Percentiles rank a stretch among this genome's conserved stretches.
phyloP scores from a whole-genome alignment of 1,140 invertebrate species.

The Bombus sibiricus region DNA sequence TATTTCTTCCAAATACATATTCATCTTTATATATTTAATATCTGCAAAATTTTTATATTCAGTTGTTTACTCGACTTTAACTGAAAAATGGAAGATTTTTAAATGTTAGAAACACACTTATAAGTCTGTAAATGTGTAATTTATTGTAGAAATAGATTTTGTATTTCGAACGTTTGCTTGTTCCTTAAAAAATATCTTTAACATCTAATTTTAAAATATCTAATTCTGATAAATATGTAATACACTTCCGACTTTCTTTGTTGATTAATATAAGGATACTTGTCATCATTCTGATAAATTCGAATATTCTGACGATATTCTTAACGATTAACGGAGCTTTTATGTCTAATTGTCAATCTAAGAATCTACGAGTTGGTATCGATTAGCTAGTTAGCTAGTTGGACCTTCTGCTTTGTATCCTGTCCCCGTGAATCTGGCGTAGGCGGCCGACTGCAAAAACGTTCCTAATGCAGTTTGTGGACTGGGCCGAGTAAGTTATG shows the following conservation, averaged over 20 bases:
- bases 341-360: not conserved
- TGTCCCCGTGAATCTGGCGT: constrained; percentile 33
- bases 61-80: too few species aligned
- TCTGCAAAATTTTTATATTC: not conserved
- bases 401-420: not conserved
- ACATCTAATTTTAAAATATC: too few species aligned
- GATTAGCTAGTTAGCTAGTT: constrained; percentile 5
- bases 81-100: too few species aligned
- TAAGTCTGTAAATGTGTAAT: too few species aligned
- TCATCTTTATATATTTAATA: not conserved
- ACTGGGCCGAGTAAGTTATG: constrained; percentile 54
- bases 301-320: not conserved
- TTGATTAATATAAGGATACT: not conserved
- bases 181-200: too few species aligned
- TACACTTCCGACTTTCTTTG: not conserved
- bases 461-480: constrained; percentile 53
- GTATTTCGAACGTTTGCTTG: too few species aligned
- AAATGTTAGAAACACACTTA: too few species aligned
- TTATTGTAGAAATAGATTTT: too few species aligned
- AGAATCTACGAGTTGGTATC: not conserved
- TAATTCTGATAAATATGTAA: too few species aligned
- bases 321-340: not conserved
- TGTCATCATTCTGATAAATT: not conserved
- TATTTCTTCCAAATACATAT: not conserved
- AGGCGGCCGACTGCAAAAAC: constrained; percentile 40